phyloP scores from a whole-genome alignment of 1,140 invertebrate genomes.

The Musca domestica region DNA sequence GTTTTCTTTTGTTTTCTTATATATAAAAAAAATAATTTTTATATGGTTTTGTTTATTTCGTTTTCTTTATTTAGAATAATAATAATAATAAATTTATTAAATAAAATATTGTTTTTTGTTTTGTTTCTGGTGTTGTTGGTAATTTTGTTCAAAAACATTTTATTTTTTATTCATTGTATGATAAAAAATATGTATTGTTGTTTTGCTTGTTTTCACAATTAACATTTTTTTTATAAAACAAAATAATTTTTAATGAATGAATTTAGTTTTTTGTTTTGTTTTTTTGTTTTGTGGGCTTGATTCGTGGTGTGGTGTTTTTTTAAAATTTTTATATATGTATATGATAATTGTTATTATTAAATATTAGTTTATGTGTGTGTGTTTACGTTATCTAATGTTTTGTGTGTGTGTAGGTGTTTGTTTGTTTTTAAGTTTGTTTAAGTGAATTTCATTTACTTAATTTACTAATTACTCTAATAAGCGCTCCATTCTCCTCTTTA shows the following conservation, averaged over 20 bases:
- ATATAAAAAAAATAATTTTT: constrained; percentile 13
- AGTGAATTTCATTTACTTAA: constrained; percentile 76
- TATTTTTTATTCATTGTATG: constrained; percentile 19
- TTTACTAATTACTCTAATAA: constrained; percentile 98
- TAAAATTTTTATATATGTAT: not conserved
- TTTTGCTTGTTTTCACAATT: no score
- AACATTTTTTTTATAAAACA: no score
- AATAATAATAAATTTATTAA: constrained; percentile 22
- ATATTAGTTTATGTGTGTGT: not conserved
- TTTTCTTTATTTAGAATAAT: constrained; percentile 21
- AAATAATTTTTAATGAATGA: no score
- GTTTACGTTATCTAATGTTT: not conserved
- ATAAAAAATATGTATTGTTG: constrained; percentile 20
- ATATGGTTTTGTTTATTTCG: constrained; percentile 13
- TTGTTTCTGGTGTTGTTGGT: not conserved
- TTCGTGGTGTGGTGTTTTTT: not conserved
- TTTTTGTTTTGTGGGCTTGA: not conserved
- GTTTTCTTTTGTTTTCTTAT: no score
- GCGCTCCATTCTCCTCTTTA: constrained; percentile 96
- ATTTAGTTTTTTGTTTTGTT: no score
- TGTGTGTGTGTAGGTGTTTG: not conserved
- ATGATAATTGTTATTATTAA: no score
- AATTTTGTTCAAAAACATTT: constrained; percentile 8
- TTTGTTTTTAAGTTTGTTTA: constrained; percentile 24
- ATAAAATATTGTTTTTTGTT: constrained; percentile 13